Percentiles rank a stretch among this genome's conserved stretches.
These are phyloP conservation scores for Acrobasis consociella DNA, from an alignment of 2,888 invertebrate genomes.

Conservation along the genomic window DNA sequence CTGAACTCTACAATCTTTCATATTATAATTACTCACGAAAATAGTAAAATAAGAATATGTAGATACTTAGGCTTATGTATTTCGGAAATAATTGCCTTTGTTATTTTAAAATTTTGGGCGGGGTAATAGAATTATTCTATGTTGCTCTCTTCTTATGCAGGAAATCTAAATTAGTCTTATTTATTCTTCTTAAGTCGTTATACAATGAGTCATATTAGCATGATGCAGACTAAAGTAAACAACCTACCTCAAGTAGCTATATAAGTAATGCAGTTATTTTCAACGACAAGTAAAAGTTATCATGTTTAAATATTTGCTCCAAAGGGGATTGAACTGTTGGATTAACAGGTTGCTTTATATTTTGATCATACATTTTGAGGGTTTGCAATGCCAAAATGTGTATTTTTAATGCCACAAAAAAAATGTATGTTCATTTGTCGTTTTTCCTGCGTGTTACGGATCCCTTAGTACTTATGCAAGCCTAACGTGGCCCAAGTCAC, in stretches of 20 bases:
- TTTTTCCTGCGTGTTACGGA: too few relatives aligned
- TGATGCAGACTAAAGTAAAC: background rate
- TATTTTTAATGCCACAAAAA: too few relatives aligned
- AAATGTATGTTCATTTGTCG: too few relatives aligned
- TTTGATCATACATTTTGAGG: too few relatives aligned
- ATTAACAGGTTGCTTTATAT: background rate
- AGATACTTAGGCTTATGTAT: background rate
- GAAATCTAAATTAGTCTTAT: background rate
- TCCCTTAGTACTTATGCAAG: too few relatives aligned
- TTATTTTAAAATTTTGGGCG: too few relatives aligned
- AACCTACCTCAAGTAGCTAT: background rate
- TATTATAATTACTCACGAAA: too few relatives aligned
- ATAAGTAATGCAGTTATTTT: background rate
- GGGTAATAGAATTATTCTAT: too few relatives aligned
- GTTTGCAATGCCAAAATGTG: too few relatives aligned
- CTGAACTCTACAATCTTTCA: background rate
- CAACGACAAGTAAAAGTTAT: background rate
- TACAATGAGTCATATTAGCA: constrained; percentile 3
- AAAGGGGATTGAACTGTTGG: constrained; percentile 15
- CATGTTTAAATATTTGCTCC: constrained; percentile 7
- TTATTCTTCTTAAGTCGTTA: background rate
- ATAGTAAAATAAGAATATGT: background rate
- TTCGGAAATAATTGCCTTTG: background rate
- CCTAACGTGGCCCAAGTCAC: too few relatives aligned
- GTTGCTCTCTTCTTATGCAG: too few relatives aligned